Percentiles rank a stretch among this genome's conserved stretches.
Conservation (phyloP, 1,140 invertebrate species). For the Tetramorium simillimum region DNA sequence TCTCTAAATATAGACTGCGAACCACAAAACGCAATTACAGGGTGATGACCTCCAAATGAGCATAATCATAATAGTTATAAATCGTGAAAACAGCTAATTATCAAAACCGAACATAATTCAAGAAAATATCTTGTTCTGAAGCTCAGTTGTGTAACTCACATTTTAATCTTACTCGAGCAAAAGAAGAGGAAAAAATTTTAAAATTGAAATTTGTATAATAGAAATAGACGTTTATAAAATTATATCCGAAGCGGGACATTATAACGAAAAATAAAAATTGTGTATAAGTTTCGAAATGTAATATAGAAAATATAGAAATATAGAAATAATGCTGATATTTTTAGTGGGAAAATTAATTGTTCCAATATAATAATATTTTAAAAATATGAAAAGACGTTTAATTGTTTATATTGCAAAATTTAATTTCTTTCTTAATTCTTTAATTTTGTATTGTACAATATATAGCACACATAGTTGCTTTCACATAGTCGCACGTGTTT, state of each 20-base stretch:
- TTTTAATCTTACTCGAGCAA: neutral
- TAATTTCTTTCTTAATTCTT: too few species aligned
- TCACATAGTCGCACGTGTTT: too few species aligned
- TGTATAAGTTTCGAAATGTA: neutral
- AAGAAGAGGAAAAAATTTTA: neutral
- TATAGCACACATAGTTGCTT: too few species aligned
- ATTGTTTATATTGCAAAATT: neutral
- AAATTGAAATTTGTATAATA: neutral
- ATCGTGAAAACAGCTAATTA: conserved; percentile 1
- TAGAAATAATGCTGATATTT: neutral
- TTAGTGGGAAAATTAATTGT: neutral
- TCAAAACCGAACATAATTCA: neutral
- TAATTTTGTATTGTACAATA: too few species aligned
- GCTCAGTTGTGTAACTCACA: neutral
- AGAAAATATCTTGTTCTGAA: neutral
- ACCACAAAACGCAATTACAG: conserved; percentile 40
- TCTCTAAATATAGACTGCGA: conserved; percentile 18
- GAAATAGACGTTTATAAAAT: neutral
- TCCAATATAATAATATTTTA: neutral
- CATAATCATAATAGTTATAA: conserved; percentile 33
- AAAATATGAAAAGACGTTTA: neutral
- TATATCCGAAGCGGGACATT: neutral
- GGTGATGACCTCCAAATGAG: neutral
- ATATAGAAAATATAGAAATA: neutral
- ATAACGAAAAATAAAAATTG: too few species aligned